Base-by-base conservation (phyloP, 2,797 vertebrate species). In the Chelidonichthys spinosus region DNA sequence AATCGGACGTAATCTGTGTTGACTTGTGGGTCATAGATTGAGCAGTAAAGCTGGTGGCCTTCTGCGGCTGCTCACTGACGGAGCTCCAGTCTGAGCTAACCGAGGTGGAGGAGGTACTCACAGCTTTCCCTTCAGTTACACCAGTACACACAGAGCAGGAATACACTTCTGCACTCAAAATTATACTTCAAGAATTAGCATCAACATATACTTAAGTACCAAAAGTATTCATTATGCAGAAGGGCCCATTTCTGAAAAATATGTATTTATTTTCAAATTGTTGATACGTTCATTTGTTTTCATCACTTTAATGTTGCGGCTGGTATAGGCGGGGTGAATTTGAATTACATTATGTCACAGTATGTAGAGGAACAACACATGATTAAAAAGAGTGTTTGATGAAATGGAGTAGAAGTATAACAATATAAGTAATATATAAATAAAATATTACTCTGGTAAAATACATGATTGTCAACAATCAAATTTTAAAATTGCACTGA, bases 1-100 rank as follows among this genome's bases (percentile, higher is more conserved):
- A 87, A 85, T 93, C 72, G 77, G 78, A 85, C 69, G 60, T 93
- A 93, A 95, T 94, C 88, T 89, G 89, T 88, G 40, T 72, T 85
- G 89, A 88, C 74, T 88, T 79, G 73, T 82, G 84, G 85, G 79
- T 94, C 93, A 93, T 55, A 85, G 85, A 88, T 89, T 92, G 82
- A 86, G 74, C 85, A 74, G 79, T 63, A 78, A 87, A 92, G 83
- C 84, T 72, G 70, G 83, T 90, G 72, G 63, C 63, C 84, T 82
- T 77, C 80, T 61, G 76, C 69, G 49, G 74, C 81, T 84, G 81
- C 77, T 85, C 84, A 71, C 81, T 74, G 64, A n/a, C 2, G 39
- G 46, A 68, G 68, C 53, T 64, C 55, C 59, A 69, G 44, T 54
- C 50, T 25, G 53, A 58, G 49, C 43, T 6, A 9, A 15, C 53